These are phyloP conservation scores for Empidonax alnorum DNA, from an alignment of 2,113 vertebrate genomes.

Conservation along the genomic window DNA sequence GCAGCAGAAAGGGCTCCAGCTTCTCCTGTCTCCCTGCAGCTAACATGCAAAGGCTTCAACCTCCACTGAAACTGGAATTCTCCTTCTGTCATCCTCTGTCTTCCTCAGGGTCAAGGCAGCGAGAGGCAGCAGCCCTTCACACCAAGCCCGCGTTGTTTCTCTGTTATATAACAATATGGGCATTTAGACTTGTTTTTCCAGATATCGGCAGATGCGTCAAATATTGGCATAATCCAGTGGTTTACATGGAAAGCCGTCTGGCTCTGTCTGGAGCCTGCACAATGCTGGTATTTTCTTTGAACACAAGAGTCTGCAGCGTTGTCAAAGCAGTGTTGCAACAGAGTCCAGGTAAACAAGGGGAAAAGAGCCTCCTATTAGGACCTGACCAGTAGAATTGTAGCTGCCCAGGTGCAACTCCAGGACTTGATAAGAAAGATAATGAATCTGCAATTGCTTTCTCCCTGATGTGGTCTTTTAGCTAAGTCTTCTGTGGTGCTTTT, in stretches of 20 bases:
- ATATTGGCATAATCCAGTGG: slow-evolving; percentile 61
- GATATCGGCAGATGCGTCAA: slow-evolving; percentile 56
- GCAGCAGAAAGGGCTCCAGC: background rate
- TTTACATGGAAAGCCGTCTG: slow-evolving; percentile 28
- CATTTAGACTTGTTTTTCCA: slow-evolving; percentile 63
- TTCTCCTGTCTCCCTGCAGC: background rate
- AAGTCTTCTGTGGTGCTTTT: background rate
- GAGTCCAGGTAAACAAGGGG: slow-evolving; percentile 20
- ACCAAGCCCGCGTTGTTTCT: background rate
- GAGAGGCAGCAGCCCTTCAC: background rate
- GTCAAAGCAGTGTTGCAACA: background rate
- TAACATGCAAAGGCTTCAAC: background rate
- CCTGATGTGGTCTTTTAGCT: background rate
- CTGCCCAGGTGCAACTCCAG: background rate
- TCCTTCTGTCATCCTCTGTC: background rate
- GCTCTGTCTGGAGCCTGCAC: slow-evolving; percentile 40
- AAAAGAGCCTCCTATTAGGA: rapidly evolving
- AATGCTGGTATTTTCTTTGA: slow-evolving; percentile 10
- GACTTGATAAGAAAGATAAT: background rate
- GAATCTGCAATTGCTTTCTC: background rate
- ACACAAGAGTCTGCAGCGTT: background rate
- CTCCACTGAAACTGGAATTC: background rate
- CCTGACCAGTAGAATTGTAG: background rate
- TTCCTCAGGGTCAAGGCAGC: background rate
- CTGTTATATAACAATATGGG: slow-evolving; percentile 39